Base-by-base conservation (phyloP, 2,797 vertebrate genomes). In the Alosa sapidissima region DNA sequence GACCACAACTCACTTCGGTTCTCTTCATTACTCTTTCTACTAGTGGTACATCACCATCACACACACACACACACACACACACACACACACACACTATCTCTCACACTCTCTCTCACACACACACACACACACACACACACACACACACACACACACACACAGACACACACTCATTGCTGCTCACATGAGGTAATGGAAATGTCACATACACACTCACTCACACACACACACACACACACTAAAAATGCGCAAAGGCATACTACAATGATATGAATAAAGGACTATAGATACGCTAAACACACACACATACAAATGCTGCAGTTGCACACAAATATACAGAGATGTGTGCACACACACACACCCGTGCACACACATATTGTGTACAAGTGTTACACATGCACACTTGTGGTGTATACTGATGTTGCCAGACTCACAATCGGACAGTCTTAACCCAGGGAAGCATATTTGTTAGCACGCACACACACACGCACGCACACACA, bases 391-490 rank as follows among this genome's bases (percentile, higher is more conserved):
- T 58, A 58, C 58, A n/a, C 58, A 62, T 21, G 21, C n/a, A n/a
- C 21, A 62, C 58, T 58, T 58, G 45, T 72, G 11, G 81, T 82
- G 83, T 82, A 65, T 52, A 86, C 48, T n/a, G 54, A 86, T 78
- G 52, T 51, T 58, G 54, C 75, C 47, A 82, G 78, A 62, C 51
- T 82, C 84, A 87, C 83, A 84, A 24, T 36, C 52, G 33, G 85
- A 48, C 28, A 16, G 24, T 33, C 72, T 41, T 5, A 84, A 87
- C 75, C 82, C 88, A 84, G 82, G 87, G 86, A 86, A 52, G 83
- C 81, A 84, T 81, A 81, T 83, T 55, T 83, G 90, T 88, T 62
- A 62, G 91, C 89, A 91, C 84, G 2, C 88, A 85, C 88, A 90
- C 85, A 89, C 87, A 81, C 83, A 86, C 82, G n/a, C 81, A 33